Conservation (phyloP, 2,797 vertebrate genomes). For the Paedocypris micromegethes region DNA sequence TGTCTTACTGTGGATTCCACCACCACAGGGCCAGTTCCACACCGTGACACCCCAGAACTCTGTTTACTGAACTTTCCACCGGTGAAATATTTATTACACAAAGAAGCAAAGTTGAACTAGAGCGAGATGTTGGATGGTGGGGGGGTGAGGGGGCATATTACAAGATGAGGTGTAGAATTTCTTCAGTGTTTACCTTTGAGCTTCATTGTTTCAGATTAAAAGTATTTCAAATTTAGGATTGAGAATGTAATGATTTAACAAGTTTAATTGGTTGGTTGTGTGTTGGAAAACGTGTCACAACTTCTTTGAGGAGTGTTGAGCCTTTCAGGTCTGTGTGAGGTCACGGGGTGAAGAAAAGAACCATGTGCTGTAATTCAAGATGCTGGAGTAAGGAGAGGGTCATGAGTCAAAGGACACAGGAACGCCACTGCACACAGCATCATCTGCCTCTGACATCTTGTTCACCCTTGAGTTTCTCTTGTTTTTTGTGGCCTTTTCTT, state of each 20-base stretch:
- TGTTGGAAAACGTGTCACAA: not conserved
- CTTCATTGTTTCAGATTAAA: not conserved
- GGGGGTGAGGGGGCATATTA: constrained; percentile 18
- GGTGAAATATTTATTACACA: constrained; percentile 70
- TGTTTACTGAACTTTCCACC: constrained; percentile 74
- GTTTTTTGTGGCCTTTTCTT: not conserved
- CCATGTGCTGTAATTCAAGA: constrained; percentile 54
- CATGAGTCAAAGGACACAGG: constrained; percentile 52
- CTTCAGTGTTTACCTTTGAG: constrained; percentile 39
- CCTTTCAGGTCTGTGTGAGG: constrained; percentile 45
- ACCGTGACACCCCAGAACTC: constrained; percentile 48
- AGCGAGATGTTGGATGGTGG: constrained; percentile 29
- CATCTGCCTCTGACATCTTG: not conserved
- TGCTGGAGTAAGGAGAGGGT: constrained; percentile 18
- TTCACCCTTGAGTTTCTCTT: not conserved
- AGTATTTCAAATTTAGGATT: too few species aligned
- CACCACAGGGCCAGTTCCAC: constrained; percentile 35
- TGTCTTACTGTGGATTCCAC: constrained; percentile 12
- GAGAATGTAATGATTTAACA: too few species aligned
- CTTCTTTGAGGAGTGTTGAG: not conserved
- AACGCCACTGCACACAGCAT: constrained; percentile 15
- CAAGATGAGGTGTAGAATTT: constrained; percentile 41
- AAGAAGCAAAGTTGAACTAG: constrained; percentile 49
- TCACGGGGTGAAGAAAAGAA: constrained; percentile 43
- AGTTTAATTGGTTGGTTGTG: too few species aligned